Evolutionary conservation across 2,797 vertebrate genomes (phyloP).

Genomic region (Rhinoraja longicauda): DNA sequence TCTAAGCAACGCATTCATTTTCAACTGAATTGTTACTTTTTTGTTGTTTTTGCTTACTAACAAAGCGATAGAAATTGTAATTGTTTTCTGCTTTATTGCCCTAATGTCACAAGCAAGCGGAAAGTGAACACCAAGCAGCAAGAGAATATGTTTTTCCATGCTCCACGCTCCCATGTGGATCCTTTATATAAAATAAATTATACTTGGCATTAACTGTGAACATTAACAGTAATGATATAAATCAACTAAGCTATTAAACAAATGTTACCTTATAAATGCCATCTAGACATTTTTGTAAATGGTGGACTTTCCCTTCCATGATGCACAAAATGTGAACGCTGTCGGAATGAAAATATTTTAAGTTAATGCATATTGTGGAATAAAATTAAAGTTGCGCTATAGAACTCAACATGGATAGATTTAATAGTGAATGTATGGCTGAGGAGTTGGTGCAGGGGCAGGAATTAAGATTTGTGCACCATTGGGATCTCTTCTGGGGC

Average conservation of each 20-base stretch:
- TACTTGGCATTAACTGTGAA: neutral
- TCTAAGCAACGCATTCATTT: neutral
- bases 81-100: neutral
- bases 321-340: neutral
- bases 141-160: neutral
- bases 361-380: neutral
- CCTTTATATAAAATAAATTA: neutral
- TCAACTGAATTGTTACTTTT: neutral
- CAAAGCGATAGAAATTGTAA: neutral
- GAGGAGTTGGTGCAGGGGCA: too few relatives aligned
- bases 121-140: neutral
- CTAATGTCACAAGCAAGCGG: neutral
- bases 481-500: too few relatives aligned
- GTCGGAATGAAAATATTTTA: neutral
- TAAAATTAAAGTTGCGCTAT: neutral
- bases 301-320: constrained; percentile 39
- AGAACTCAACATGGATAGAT: neutral
- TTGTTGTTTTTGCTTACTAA: neutral
- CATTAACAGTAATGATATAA: neutral
- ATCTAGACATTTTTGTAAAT: constrained; percentile 42
- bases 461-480: too few relatives aligned
- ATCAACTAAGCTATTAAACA: neutral
- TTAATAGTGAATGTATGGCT: too few relatives aligned
- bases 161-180: neutral
- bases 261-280: constrained; percentile 44